Base-by-base conservation (phyloP, 2,888 invertebrate species). In the Drosophila putrida region DNA sequence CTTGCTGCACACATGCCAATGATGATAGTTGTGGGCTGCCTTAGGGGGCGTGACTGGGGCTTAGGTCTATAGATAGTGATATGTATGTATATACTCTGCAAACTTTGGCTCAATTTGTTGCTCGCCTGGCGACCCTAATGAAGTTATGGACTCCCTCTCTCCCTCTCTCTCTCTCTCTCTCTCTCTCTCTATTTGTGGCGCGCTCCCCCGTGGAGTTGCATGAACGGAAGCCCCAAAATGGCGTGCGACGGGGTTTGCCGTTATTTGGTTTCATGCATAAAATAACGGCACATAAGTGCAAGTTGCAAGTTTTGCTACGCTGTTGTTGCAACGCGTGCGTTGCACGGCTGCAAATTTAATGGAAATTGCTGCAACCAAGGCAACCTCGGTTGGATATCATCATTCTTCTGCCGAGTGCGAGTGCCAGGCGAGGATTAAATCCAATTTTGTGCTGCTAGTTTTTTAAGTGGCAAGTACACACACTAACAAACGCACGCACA, bases 261-360 rank as follows among this genome's bases (percentile, higher is more conserved):
- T 83, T 83, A 86, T 87, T 83, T 82, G 87, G 83, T 83, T 87
- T 87, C 87, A 84, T 84, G 84, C 87, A 83, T 86, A 84, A 83
- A 84, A 86, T 86, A 83, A 68, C 80, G 78, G 72, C 74, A 67
- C 86, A 79, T 79, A 74, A 81, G 83, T 81, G 83, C 82, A 80
- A 54, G 31, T 6, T 31, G 31, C 31, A 31, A 31, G 31, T 31
- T 6, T 6, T 28, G 28, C 5, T 8, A 28, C 5, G 28, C 0
- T 28, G 28, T 8, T 20, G 20, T 8, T 31, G 31, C 31, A 31
- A 31, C 25, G 20, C 25, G 71, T 49, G 20, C 25, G 71, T 49
- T 81, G 75, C 75, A 44, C 60, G 60, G 78, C 67, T 81, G 65
- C 80, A 86, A 81, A 64, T 86, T 86, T 83, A 64, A 83, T 87